Evolutionary conservation across 2,113 vertebrate genomes (phyloP).

Genomic region (Tychaedon coryphoeus): DNA sequence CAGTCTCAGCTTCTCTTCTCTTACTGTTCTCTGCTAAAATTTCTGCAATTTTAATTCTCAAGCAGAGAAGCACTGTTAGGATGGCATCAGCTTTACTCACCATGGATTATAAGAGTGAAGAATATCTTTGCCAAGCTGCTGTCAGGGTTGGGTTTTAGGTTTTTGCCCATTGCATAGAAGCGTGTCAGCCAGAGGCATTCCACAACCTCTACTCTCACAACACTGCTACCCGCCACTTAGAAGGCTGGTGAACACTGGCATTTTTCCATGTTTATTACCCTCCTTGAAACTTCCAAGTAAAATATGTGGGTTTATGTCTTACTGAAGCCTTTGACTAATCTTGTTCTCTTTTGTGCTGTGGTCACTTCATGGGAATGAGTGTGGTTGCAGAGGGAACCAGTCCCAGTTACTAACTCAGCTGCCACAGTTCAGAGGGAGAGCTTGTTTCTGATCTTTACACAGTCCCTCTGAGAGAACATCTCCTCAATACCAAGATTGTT

Average conservation of each 20-base stretch:
- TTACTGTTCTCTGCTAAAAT: background rate
- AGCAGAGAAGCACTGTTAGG: background rate
- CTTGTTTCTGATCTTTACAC: background rate
- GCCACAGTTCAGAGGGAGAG: background rate
- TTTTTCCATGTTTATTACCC: background rate
- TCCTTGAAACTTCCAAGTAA: background rate
- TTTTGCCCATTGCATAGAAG: background rate
- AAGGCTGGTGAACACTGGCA: rapidly evolving
- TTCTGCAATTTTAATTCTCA: background rate
- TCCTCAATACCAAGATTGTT: background rate
- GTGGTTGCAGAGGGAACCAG: background rate
- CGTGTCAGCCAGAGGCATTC: background rate
- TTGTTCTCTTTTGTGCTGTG: background rate
- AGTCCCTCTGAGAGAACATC: background rate
- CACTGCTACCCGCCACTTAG: background rate
- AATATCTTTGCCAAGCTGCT: background rate
- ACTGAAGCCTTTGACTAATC: background rate
- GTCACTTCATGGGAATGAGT: background rate
- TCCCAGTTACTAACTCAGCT: background rate
- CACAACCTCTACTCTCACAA: background rate
- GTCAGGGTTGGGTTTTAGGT: rapidly evolving
- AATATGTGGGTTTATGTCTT: background rate
- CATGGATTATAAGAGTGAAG: rapidly evolving
- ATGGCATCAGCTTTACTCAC: background rate
- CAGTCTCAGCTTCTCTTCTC: background rate